Conservation (phyloP, 2,888 invertebrate genomes). For the Hydraecia micacea region DNA sequence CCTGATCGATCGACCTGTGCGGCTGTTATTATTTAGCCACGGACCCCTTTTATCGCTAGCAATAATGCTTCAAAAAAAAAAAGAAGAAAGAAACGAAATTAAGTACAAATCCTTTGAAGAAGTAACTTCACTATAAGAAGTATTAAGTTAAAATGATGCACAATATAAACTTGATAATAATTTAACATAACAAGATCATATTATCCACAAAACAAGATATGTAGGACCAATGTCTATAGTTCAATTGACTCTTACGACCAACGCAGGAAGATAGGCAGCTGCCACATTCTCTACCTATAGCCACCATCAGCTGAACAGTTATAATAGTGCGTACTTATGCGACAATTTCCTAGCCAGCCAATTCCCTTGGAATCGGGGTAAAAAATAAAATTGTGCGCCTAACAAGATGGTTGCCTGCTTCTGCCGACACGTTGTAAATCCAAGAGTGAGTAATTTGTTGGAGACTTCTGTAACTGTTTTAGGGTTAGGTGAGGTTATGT, state of each 20-base stretch:
- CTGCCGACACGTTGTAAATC: conserved; percentile 76
- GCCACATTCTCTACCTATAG: conserved; percentile 52
- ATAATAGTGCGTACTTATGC: conserved; percentile 57
- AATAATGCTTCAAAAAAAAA: background rate
- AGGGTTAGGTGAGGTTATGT: conserved; percentile 55
- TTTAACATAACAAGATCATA: conserved; percentile 3
- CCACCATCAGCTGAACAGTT: conserved; percentile 56
- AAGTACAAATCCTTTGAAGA: background rate
- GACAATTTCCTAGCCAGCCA: conserved; percentile 60
- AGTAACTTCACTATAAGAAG: background rate
- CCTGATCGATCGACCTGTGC: too few relatives aligned
- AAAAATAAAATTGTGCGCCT: conserved; percentile 75
- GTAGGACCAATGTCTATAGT: conserved; percentile 17
- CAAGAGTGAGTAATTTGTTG: conserved; percentile 64
- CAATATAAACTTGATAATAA: background rate
- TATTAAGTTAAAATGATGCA: background rate
- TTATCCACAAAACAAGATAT: conserved; percentile 8
- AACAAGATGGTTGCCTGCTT: conserved; percentile 71
- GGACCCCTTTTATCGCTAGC: too few relatives aligned
- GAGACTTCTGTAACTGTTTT: conserved; percentile 40
- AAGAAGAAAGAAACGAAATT: background rate
- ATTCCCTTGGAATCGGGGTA: conserved; percentile 65
- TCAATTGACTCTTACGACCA: conserved; percentile 56
- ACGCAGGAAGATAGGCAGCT: conserved; percentile 42
- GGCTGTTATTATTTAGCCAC: too few relatives aligned